A percentile compares a stretch with the other conserved stretches of the same genome.
Conservation (phyloP, 92 coral and sea anemone genomes). For the Micromussa lordhowensis region DNA sequence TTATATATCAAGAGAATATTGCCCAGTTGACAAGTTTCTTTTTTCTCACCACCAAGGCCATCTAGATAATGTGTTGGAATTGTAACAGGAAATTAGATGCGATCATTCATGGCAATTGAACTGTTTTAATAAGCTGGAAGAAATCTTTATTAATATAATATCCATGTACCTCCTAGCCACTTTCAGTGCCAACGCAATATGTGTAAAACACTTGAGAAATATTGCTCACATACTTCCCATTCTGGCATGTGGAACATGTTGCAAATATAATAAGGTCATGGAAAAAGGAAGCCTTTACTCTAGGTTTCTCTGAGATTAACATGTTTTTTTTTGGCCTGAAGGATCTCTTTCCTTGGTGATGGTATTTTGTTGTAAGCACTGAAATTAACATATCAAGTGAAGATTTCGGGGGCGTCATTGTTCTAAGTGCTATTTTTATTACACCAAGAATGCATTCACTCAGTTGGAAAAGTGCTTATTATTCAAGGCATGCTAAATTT, state of each 20-base stretch:
- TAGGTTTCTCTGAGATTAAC: not conserved
- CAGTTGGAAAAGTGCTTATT: not conserved
- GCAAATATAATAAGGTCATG: slow-evolving; percentile 13
- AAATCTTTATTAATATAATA: not conserved
- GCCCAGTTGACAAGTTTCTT: not conserved
- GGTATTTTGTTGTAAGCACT: not conserved
- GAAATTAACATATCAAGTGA: not conserved
- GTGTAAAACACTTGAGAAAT: not conserved
- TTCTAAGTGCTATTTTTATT: slow-evolving; percentile 1
- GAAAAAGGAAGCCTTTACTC: not conserved
- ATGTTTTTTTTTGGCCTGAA: not conserved
- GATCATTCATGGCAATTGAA: not conserved
- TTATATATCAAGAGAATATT: not conserved
- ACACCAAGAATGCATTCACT: slow-evolving; percentile 6
- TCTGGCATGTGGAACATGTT: slow-evolving; percentile 12
- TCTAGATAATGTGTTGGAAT: not conserved
- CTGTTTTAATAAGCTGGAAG: not conserved
- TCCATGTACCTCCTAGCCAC: not conserved
- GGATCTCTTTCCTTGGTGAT: not conserved
- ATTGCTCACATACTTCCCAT: not conserved
- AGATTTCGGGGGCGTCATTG: not conserved
- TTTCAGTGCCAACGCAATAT: slow-evolving; percentile 1
- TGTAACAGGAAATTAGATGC: not conserved
- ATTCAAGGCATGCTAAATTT: slow-evolving; percentile 21
- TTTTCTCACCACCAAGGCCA: not conserved